Percentiles rank a stretch among this genome's conserved stretches.
phyloP scores from a whole-genome alignment of 2,797 vertebrate species.

The Hydrophis major region DNA sequence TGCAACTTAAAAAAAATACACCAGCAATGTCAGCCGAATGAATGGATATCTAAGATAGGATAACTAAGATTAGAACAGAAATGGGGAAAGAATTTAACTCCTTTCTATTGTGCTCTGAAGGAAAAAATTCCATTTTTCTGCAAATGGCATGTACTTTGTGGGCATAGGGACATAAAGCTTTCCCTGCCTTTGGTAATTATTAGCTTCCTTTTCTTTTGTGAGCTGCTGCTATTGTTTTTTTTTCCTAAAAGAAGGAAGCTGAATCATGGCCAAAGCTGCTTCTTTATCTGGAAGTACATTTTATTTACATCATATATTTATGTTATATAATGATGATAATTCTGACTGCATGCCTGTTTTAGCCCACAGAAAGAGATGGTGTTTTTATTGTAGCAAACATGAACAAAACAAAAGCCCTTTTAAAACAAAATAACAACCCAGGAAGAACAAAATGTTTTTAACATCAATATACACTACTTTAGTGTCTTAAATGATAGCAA shows the following conservation, averaged over 20 bases:
- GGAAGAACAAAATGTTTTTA: neutral
- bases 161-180: neutral
- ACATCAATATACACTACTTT: neutral
- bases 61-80: neutral
- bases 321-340: neutral
- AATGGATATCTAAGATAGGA: neutral
- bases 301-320: neutral
- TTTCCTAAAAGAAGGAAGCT: neutral
- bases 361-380: neutral
- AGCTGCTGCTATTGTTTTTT: neutral
- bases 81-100: neutral
- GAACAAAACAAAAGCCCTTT: neutral
- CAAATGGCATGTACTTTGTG: neutral
- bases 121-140: neutral
- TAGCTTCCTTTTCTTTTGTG: neutral
- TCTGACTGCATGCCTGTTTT: neutral
- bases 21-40: neutral
- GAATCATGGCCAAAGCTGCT: neutral
- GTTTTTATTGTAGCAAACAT: neutral
- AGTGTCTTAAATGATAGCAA: neutral
- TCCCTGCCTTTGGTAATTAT: neutral
- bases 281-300: neutral
- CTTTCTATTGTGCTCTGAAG: neutral
- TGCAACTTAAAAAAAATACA: neutral
- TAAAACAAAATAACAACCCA: neutral